Percentiles rank a stretch among this genome's conserved stretches.
phyloP scores from a whole-genome alignment of 2,797 vertebrate species.

The Helostoma temminkii region DNA sequence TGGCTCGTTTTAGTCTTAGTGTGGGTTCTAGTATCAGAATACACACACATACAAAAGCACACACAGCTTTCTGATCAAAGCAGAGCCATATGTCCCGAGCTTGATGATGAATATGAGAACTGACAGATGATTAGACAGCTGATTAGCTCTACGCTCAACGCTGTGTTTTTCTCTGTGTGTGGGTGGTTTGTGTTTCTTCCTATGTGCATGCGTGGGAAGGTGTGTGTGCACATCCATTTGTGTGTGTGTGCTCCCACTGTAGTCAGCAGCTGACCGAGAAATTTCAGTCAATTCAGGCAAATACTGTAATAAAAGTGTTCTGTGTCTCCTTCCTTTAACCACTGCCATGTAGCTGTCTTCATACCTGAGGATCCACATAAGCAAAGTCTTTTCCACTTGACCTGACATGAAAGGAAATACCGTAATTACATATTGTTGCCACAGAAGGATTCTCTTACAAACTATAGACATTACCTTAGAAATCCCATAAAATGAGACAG shows the following conservation, averaged over 20 bases:
- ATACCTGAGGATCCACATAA: not conserved
- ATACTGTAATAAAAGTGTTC: slow-evolving; percentile 28
- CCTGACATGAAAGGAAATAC: not conserved
- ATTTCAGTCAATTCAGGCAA: slow-evolving; percentile 40
- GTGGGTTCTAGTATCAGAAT: slow-evolving; percentile 20
- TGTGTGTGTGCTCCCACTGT: slow-evolving; percentile 35
- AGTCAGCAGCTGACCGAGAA: slow-evolving; percentile 55
- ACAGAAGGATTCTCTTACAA: not conserved
- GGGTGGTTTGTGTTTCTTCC: not conserved
- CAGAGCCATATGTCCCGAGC: slow-evolving; percentile 56
- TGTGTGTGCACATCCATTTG: slow-evolving; percentile 50
- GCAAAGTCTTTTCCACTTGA: not conserved
- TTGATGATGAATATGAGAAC: slow-evolving; percentile 61
- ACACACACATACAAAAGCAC: slow-evolving; percentile 21
- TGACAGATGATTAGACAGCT: slow-evolving; percentile 75
- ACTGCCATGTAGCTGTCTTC: not conserved
- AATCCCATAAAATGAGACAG: slow-evolving; percentile 20
- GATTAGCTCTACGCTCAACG: slow-evolving; percentile 63
- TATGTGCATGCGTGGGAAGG: slow-evolving; percentile 46
- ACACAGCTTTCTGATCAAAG: slow-evolving; percentile 62
- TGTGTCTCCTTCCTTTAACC: slow-evolving; percentile 5
- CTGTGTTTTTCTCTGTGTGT: slow-evolving; percentile 34
- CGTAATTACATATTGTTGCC: slow-evolving; percentile 11
- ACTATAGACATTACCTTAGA: slow-evolving; percentile 11
- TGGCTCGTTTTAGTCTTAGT: not conserved